These are phyloP conservation scores for Nibea albiflora DNA, from an alignment of 2,113 vertebrate species.

Conservation along the genomic window DNA sequence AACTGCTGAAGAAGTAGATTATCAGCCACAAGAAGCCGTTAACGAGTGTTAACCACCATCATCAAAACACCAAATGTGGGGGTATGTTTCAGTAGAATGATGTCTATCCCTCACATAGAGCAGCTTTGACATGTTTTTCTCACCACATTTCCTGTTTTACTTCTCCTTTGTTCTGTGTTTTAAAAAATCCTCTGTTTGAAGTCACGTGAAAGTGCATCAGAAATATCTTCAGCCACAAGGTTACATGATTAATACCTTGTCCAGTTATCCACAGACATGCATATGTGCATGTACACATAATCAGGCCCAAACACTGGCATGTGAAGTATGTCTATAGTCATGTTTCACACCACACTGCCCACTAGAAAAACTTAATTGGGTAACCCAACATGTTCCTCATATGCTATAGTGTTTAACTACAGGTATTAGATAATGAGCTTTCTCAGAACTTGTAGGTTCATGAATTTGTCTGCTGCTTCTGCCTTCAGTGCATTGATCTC, in stretches of 20 bases:
- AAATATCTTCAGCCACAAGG: background rate
- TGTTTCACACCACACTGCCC: background rate
- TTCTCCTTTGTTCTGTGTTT: background rate
- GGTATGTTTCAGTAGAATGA: too few species aligned
- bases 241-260: background rate
- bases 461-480: background rate
- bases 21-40: background rate
- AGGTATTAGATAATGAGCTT: background rate
- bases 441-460: background rate
- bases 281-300: background rate
- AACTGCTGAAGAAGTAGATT: background rate
- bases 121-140: background rate
- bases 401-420: background rate
- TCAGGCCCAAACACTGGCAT: background rate
- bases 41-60: too few species aligned
- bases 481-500: background rate
- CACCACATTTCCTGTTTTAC: background rate
- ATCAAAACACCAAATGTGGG: too few species aligned
- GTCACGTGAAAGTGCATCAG: background rate
- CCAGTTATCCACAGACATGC: background rate
- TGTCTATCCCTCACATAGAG: too few species aligned
- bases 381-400: background rate
- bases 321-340: background rate
- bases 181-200: background rate
- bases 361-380: background rate